Conservation (phyloP, 2,888 invertebrate genomes). For the Agriopis leucophaearia region DNA sequence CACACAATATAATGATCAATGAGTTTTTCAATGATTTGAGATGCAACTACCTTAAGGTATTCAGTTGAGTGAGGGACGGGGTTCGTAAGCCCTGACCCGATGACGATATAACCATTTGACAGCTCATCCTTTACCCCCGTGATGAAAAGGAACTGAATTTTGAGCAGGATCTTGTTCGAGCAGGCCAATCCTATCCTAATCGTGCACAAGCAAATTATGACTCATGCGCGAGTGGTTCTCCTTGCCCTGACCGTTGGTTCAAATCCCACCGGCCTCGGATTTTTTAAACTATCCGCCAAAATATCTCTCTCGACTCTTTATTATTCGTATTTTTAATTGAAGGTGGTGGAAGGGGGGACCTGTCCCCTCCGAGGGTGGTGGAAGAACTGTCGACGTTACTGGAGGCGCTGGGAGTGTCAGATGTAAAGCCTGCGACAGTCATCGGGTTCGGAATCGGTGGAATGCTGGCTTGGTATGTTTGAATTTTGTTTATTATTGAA, state of each 20-base stretch:
- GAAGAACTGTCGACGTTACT: conserved; percentile 71
- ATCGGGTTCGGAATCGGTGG: conserved; percentile 81
- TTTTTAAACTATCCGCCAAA: neutral
- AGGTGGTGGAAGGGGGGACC: conserved; percentile 65
- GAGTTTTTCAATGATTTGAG: no score
- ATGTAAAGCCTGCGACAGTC: conserved; percentile 67
- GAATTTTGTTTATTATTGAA: neutral
- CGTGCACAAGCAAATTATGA: no score
- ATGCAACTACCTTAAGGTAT: no score
- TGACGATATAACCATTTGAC: no score
- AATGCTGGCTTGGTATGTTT: conserved; percentile 77
- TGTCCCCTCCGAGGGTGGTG: conserved; percentile 74
- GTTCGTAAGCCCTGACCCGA: no score
- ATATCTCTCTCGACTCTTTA: neutral
- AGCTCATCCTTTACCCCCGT: no score
- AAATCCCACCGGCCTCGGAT: neutral
- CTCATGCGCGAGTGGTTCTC: no score
- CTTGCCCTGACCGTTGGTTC: neutral
- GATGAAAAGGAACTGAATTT: no score
- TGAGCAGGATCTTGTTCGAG: no score
- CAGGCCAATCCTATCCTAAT: no score
- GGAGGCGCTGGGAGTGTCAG: conserved; percentile 71
- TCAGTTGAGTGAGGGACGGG: no score
- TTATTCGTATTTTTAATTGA: neutral
- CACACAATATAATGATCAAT: no score